These are phyloP conservation scores for Myoxocephalus aenaeus DNA, from an alignment of 2,797 vertebrate genomes.

Conservation along the genomic window DNA sequence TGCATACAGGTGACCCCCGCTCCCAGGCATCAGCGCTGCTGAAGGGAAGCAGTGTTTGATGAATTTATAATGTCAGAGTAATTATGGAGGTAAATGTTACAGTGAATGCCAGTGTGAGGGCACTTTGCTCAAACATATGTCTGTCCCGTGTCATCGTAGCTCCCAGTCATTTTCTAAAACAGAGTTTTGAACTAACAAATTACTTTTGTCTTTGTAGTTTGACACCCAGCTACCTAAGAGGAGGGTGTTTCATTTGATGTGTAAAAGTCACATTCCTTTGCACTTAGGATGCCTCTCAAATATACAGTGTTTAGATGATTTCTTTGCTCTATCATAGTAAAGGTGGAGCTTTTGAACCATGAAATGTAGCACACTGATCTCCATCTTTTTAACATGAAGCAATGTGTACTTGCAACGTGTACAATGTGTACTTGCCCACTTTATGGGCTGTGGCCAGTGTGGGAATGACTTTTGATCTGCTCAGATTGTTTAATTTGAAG, in stretches of 20 bases:
- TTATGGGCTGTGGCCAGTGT: background rate
- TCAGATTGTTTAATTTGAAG: background rate
- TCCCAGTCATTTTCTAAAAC: slow-evolving; percentile 14
- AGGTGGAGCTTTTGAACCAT: slow-evolving; percentile 4
- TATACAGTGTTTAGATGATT: slow-evolving; percentile 15
- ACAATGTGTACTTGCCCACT: background rate
- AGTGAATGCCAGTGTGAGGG: slow-evolving; percentile 18
- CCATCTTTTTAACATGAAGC: background rate
- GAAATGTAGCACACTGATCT: background rate
- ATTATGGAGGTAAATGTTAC: slow-evolving; percentile 58
- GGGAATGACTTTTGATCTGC: background rate
- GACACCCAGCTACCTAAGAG: background rate
- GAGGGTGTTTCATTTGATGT: slow-evolving; percentile 17
- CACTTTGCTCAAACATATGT: slow-evolving; percentile 48
- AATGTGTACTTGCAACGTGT: background rate
- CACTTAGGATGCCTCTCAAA: slow-evolving; percentile 1
- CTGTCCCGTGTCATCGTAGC: slow-evolving; percentile 35
- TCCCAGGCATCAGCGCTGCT: slow-evolving; percentile 72
- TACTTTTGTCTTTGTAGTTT: background rate
- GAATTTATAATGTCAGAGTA: slow-evolving; percentile 73
- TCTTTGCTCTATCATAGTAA: background rate
- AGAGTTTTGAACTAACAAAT: slow-evolving; percentile 20
- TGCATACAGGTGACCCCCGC: slow-evolving; percentile 83
- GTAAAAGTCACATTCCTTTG: slow-evolving; percentile 18
- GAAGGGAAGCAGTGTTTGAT: slow-evolving; percentile 69